Evolutionary conservation across 2,113 vertebrate species (phyloP).

Genomic region (Columba janthina): DNA sequence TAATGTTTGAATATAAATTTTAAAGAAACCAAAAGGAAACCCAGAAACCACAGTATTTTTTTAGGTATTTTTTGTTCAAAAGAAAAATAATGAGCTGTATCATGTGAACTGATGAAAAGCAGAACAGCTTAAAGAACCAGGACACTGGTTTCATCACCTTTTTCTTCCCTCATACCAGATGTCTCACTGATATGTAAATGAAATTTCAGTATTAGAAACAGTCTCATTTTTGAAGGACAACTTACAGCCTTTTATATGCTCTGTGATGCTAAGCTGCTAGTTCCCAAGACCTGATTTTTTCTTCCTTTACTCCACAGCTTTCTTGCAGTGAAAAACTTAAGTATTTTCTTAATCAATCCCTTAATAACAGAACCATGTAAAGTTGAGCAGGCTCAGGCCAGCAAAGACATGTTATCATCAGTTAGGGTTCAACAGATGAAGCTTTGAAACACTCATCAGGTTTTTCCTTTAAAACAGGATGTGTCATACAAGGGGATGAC

Average conservation of each 20-base stretch:
- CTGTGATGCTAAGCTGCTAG: not conserved
- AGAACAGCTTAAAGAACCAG: not conserved
- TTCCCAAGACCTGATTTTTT: not conserved
- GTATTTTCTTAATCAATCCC: not conserved
- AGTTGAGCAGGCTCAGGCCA: not conserved
- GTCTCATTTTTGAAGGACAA: not conserved
- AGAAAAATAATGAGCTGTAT: not conserved
- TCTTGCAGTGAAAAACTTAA: not conserved
- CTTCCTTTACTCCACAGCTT: not conserved
- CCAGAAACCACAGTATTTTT: not conserved
- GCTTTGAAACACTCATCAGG: not conserved
- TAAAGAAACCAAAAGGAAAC: not conserved
- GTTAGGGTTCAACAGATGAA: not conserved
- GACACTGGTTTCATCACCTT: not conserved
- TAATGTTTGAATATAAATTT: not conserved
- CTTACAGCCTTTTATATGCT: not conserved
- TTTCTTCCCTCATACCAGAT: not conserved
- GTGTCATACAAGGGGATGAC: accelerated
- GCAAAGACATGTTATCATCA: not conserved
- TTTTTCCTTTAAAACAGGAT: not conserved
- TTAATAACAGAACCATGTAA: not conserved
- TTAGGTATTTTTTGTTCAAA: not conserved
- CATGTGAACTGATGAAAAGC: not conserved
- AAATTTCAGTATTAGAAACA: not conserved
- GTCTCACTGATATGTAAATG: not conserved